These are phyloP conservation scores for Exocentrus adspersus DNA, from an alignment of 2,888 invertebrate species.

Conservation along the genomic window DNA sequence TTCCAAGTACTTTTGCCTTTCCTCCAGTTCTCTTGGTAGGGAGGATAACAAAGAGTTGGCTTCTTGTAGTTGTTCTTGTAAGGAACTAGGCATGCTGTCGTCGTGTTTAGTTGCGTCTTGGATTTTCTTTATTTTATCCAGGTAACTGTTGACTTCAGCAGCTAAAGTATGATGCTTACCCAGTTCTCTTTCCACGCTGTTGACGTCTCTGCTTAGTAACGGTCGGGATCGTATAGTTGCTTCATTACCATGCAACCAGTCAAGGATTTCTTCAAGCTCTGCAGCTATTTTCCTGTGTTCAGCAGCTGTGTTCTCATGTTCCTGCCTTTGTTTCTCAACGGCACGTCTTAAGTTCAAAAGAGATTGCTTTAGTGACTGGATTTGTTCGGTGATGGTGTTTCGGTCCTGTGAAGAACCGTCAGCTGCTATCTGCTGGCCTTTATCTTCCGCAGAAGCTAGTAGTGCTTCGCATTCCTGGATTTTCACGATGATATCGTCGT, in stretches of 20 bases:
- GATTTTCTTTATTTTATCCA: constrained; percentile 71
- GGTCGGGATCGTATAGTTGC: constrained; percentile 84
- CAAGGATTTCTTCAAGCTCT: constrained; percentile 84
- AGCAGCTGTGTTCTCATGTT: constrained; percentile 87
- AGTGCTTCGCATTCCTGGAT: constrained; percentile 92
- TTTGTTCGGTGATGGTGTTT: constrained; percentile 86
- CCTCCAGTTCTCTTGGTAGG: constrained; percentile 82
- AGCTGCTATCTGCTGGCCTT: constrained; percentile 91
- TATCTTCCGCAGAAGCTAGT: constrained; percentile 87
- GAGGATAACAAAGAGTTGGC: constrained; percentile 81
- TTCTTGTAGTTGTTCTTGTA: constrained; percentile 87
- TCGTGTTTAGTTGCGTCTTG: constrained; percentile 79
- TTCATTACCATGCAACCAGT: constrained; percentile 86
- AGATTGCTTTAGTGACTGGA: constrained; percentile 88
- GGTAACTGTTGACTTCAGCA: constrained; percentile 74
- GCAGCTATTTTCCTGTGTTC: constrained; percentile 87
- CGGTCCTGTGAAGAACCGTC: constrained; percentile 89
- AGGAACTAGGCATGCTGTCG: constrained; percentile 80
- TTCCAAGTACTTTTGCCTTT: constrained; percentile 82
- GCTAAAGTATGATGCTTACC: constrained; percentile 77
- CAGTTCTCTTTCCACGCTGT: constrained; percentile 84
- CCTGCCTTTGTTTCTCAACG: constrained; percentile 86
- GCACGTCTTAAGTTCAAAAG: constrained; percentile 80
- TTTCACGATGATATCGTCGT: constrained; percentile 85
- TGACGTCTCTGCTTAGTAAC: constrained; percentile 78